Conservation (phyloP, 2,113 vertebrate genomes). For the Phoenicopterus ruber region DNA sequence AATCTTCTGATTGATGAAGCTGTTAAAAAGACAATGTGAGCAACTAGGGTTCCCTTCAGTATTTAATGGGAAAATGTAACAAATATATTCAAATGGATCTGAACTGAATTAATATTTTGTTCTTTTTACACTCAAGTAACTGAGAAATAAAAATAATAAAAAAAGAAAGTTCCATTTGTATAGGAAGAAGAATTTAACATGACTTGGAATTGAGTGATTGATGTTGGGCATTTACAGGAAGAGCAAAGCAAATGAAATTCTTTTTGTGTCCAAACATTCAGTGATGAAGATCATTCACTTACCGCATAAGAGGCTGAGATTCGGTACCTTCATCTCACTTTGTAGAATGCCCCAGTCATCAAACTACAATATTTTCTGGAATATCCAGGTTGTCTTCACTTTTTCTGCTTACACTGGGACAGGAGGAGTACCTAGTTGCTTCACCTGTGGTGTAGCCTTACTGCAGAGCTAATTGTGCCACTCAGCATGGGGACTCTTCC, state of each 20-base stretch:
- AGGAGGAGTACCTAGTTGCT: background rate
- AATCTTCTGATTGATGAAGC: background rate
- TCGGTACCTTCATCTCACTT: background rate
- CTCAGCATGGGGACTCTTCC: background rate
- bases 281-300: background rate
- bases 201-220: background rate
- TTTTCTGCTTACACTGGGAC: background rate
- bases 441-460: background rate
- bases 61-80: background rate
- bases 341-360: background rate
- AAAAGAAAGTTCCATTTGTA: background rate
- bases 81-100: background rate
- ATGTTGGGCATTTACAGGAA: background rate
- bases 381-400: background rate
- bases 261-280: background rate
- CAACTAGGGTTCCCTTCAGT: background rate
- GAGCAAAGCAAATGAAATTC: background rate
- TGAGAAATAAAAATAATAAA: background rate
- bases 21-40: background rate
- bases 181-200: background rate
- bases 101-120: background rate
- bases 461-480: background rate
- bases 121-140: background rate
- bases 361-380: background rate
- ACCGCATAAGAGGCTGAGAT: background rate